Evolutionary conservation across 2,797 vertebrate species (phyloP).

Genomic region (Sternotherus odoratus): DNA sequence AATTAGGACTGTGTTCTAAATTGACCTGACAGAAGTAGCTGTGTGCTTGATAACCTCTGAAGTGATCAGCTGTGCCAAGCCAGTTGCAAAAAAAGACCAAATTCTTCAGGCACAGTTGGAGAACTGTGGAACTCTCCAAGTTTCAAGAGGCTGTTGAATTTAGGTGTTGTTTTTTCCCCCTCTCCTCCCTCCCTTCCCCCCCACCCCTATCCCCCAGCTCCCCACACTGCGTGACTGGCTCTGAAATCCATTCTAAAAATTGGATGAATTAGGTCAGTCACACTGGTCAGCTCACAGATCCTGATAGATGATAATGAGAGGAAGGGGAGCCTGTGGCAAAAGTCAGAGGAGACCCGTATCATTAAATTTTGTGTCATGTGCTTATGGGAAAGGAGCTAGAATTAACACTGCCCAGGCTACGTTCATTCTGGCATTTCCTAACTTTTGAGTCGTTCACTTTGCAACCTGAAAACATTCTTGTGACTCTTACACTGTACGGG

Average conservation of each 20-base stretch:
- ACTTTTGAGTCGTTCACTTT: background rate
- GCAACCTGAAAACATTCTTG: background rate
- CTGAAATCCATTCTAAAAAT: background rate
- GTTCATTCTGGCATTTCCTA: background rate
- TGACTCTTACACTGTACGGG: too few species aligned
- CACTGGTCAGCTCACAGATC: background rate
- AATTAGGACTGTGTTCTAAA: background rate
- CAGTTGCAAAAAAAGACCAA: background rate
- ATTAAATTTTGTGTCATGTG: background rate
- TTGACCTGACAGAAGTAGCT: background rate
- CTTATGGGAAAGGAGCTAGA: background rate
- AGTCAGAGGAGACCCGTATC: background rate
- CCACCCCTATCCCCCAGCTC: background rate
- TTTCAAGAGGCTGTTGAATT: background rate
- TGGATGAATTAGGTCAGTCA: background rate
- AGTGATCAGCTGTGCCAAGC: background rate
- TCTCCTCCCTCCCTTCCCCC: background rate
- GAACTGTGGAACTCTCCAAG: background rate
- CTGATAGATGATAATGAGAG: background rate
- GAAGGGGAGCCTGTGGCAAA: background rate
- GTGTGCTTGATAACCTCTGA: background rate
- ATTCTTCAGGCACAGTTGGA: background rate
- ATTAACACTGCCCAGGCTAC: background rate
- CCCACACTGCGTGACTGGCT: background rate
- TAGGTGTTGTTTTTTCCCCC: too few species aligned